Conservation (phyloP, 2,888 invertebrate species). For the Cacoxenus indagator region DNA sequence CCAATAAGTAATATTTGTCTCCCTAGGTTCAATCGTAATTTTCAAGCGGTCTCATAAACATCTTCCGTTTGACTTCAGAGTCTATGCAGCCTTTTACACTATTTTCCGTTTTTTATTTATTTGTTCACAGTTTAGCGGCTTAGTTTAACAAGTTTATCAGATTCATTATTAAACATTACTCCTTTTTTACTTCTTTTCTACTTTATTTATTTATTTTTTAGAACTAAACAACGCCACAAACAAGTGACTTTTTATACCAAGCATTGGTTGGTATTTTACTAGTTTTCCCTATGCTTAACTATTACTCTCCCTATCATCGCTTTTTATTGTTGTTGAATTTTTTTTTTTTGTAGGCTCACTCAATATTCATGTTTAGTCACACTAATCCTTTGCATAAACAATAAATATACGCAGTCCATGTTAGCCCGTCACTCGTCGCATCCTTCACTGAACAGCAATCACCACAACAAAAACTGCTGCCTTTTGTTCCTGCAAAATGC, state of each 20-base stretch:
- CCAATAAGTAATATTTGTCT: too few species aligned
- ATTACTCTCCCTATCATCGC: background rate
- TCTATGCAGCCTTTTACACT: background rate
- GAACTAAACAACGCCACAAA: background rate
- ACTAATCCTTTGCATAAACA: conserved; percentile 55
- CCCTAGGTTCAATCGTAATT: background rate
- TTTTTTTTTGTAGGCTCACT: background rate
- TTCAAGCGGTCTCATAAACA: too few species aligned
- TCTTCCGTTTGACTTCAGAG: background rate
- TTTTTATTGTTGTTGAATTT: too few species aligned
- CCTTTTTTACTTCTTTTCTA: background rate
- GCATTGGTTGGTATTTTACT: background rate
- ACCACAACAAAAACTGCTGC: background rate
- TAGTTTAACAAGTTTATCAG: conserved; percentile 3
- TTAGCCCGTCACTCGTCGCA: conserved; percentile 15
- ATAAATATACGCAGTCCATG: conserved; percentile 36
- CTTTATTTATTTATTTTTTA: background rate
- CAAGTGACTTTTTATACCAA: background rate
- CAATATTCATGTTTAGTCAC: conserved; percentile 52
- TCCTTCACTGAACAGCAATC: conserved; percentile 24
- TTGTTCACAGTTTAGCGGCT: conserved; percentile 10
- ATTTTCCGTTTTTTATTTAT: background rate
- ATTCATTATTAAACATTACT: conserved; percentile 2
- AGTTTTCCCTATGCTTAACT: background rate
- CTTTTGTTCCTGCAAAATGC: background rate